phyloP scores from a whole-genome alignment of 2,113 vertebrate species.

The Grus americana region DNA sequence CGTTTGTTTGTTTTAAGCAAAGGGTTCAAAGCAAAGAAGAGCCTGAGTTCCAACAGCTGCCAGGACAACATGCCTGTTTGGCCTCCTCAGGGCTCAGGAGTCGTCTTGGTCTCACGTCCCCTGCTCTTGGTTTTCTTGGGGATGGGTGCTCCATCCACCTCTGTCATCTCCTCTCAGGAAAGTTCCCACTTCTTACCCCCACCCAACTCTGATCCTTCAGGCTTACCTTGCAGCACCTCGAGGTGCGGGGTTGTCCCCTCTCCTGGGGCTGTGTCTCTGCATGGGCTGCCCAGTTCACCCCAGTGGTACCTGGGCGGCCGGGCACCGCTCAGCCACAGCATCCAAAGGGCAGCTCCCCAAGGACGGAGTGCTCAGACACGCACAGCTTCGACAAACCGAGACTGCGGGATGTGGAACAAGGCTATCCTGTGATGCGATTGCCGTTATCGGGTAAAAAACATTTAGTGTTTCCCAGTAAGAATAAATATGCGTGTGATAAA shows the following conservation, averaged over 20 bases:
- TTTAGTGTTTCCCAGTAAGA: not conserved
- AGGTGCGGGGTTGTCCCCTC: too few species aligned
- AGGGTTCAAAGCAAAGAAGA: not conserved
- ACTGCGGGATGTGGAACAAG: not conserved
- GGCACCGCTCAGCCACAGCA: not conserved
- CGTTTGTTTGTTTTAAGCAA: not conserved
- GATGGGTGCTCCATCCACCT: not conserved
- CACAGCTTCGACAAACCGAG: accelerated
- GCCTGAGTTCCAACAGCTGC: too few species aligned
- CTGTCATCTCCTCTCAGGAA: not conserved
- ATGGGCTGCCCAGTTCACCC: not conserved
- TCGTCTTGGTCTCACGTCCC: accelerated
- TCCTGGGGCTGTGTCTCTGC: not conserved
- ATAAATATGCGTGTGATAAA: not conserved
- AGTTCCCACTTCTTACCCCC: not conserved
- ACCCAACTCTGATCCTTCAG: too few species aligned
- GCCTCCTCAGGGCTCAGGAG: not conserved
- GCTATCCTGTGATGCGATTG: accelerated
- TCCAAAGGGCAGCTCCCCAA: not conserved
- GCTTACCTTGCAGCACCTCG: not conserved
- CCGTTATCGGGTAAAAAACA: not conserved
- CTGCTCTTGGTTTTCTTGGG: not conserved
- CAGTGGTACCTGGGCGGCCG: not conserved
- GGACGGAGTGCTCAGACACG: too few species aligned
- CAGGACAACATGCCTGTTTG: too few species aligned